Conservation (phyloP, 1,140 invertebrate genomes). For the Zeugodacus cucurbitae region DNA sequence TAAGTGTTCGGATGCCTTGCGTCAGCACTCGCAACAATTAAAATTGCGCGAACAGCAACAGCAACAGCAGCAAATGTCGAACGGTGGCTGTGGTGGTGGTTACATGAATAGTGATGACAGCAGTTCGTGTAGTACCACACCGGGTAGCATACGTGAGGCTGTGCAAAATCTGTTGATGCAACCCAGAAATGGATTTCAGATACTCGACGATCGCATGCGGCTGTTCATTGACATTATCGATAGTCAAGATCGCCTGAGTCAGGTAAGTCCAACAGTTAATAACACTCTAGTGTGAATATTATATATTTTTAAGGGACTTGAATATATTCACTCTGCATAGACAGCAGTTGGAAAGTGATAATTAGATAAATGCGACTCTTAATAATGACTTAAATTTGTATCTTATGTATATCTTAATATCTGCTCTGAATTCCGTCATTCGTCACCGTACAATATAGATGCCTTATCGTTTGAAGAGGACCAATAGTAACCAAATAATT, state of each 20-base stretch:
- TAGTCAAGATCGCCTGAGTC: slow-evolving; percentile 81
- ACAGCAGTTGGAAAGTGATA: too few species aligned
- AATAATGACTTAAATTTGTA: too few species aligned
- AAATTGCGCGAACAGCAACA: slow-evolving; percentile 57
- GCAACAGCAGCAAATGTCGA: slow-evolving; percentile 49
- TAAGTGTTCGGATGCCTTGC: slow-evolving; percentile 64
- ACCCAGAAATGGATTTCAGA: slow-evolving; percentile 78
- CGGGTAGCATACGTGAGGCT: slow-evolving; percentile 71
- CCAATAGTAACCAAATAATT: too few species aligned
- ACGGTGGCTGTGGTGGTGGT: slow-evolving; percentile 50
- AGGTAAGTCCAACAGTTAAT: slow-evolving; percentile 69
- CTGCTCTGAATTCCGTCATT: too few species aligned
- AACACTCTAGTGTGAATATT: too few species aligned
- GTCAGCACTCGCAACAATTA: slow-evolving; percentile 60
- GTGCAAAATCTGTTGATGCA: slow-evolving; percentile 75
- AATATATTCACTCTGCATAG: too few species aligned
- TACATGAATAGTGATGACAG: slow-evolving; percentile 55
- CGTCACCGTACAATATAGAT: too few species aligned
- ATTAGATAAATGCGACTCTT: too few species aligned
- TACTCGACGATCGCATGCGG: slow-evolving; percentile 79
- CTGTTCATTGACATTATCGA: slow-evolving; percentile 84
- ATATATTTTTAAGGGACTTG: too few species aligned
- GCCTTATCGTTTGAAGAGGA: too few species aligned
- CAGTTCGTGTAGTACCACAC: slow-evolving; percentile 67
- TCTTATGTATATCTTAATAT: too few species aligned